Evolutionary conservation across 2,797 vertebrate species (phyloP), one percentile per base, ranked within the genome.

Genomic region (Diglossa cyanea): DNA sequence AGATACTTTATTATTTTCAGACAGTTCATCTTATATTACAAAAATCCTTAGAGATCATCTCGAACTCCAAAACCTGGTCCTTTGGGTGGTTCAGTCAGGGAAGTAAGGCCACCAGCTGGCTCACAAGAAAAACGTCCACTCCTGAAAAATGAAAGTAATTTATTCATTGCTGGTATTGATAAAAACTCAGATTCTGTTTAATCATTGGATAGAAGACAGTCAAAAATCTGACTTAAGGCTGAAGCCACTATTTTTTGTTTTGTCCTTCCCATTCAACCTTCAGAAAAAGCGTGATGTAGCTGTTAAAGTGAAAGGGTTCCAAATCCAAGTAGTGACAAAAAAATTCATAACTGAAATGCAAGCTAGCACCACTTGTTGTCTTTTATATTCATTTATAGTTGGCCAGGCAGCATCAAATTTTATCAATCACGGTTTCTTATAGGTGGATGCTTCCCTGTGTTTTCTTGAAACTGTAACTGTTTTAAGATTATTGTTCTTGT

Each of bases 61-160:
- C 99, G 98, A 54, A 99, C 98, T 87, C 99, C 99, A 89, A 99
- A 98, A 31, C 99, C 99, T 54, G 99, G 99, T 96, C 98, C 99
- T 95, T 97, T 98, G 24, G 99, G 99, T 93, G 99, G 99, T 97
- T 98, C 98, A 45, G 98, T 98, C 96, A 99, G 97, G 88, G 99
- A 99, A 37, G 99, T 99, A 92, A 99, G 97, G 82, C 99, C 99
- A 79, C 98, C 99, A 48, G 99, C 99, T 84, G 99, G 99, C 97
- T 99, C 99, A 97, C 99, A 99, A 53, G 99, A 99, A 97, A 99
- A 99, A 92, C 99, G 99, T 6, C 98, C 99, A 58, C 73, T 98
- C 97, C 99, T 99, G 90, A 42, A 98, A 97, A 84, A 55, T 9
- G 9, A 89, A 67, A 90, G 26, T 28, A 54, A 23, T 58, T 82